These are phyloP conservation scores for Pygoscelis antarcticus DNA, from an alignment of 2,113 vertebrate species.

Conservation along the genomic window DNA sequence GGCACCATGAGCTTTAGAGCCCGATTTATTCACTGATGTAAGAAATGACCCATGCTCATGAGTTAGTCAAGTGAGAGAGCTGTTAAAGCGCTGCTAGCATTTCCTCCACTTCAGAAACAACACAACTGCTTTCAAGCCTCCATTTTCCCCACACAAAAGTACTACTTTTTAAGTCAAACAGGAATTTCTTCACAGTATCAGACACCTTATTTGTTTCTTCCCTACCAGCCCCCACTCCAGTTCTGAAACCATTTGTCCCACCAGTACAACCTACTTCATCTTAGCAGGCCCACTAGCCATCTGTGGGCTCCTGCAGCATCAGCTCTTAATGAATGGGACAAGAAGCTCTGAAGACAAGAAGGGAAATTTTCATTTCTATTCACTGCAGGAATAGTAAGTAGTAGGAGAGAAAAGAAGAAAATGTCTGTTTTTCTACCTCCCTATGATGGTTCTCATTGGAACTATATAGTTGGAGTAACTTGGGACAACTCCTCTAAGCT, in stretches of 20 bases:
- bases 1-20: not conserved
- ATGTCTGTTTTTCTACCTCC: not conserved
- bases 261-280: not conserved
- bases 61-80: constrained; percentile 7
- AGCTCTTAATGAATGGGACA: not conserved
- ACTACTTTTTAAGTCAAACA: not conserved
- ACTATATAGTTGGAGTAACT: not conserved
- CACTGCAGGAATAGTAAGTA: not conserved
- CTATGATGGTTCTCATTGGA: not conserved
- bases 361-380: not conserved
- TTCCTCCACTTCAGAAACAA: not conserved
- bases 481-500: not conserved
- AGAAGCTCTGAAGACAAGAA: not conserved
- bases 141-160: not conserved
- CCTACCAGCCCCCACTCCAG: accelerated
- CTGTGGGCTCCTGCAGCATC: not conserved
- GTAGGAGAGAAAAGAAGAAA: not conserved
- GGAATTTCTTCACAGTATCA: not conserved
- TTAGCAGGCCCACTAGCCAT: not conserved
- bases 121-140: not conserved
- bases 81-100: not conserved
- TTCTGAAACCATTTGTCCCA: not conserved
- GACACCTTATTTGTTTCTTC: not conserved
- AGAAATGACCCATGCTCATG: constrained; percentile 4
- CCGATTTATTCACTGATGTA: not conserved